Conservation (phyloP, 1,140 invertebrate genomes). For the Paraescarpia echinospica region DNA sequence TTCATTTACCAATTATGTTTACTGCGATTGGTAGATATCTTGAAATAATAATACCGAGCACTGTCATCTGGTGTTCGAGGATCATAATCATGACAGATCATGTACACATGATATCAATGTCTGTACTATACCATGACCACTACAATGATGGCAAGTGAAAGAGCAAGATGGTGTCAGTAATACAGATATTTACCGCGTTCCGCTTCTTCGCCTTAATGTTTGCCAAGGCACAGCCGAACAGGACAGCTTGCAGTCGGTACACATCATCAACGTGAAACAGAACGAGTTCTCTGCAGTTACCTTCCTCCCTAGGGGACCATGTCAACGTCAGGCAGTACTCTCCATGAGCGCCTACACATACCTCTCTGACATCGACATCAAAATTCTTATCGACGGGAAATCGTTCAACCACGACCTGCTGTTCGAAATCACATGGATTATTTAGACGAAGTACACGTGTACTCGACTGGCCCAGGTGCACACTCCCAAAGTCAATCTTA, state of each 20-base stretch:
- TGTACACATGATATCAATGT: too few relatives aligned
- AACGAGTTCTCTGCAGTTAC: constrained; percentile 45
- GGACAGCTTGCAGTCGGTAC: constrained; percentile 44
- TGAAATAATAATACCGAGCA: too few relatives aligned
- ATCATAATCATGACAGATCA: too few relatives aligned
- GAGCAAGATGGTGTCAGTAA: background rate
- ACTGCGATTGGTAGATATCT: too few relatives aligned
- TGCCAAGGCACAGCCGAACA: constrained; percentile 39
- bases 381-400: constrained; percentile 49
- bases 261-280: constrained; percentile 43
- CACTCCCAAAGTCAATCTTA: constrained; percentile 43
- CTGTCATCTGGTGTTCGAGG: too few relatives aligned
- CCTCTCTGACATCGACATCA: constrained; percentile 36
- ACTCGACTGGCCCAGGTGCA: constrained; percentile 36
- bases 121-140: too few relatives aligned
- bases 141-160: background rate
- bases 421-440: constrained; percentile 50
- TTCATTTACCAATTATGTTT: too few relatives aligned
- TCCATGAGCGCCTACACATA: constrained; percentile 38
- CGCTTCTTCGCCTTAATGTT: background rate
- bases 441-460: constrained; percentile 37
- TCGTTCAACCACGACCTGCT: constrained; percentile 45
- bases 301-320: constrained; percentile 43
- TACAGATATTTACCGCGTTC: background rate
- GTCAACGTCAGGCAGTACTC: constrained; percentile 35